Conservation (phyloP, 2,888 invertebrate species). For the Sesia bembeciformis region DNA sequence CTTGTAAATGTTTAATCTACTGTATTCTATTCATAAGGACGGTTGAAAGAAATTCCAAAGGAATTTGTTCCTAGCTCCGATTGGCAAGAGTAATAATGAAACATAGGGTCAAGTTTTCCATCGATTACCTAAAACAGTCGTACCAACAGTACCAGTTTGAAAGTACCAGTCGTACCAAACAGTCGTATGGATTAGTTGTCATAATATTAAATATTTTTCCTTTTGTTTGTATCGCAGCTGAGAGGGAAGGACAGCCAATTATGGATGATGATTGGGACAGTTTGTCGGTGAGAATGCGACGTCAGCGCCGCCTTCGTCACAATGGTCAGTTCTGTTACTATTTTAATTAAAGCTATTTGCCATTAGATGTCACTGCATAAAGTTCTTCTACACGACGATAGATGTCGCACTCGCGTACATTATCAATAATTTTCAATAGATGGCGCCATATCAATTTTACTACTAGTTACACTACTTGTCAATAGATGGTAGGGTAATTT, state of each 20-base stretch:
- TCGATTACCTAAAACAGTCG: no score
- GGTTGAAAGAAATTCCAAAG: no score
- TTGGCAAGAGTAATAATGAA: no score
- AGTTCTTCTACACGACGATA: background rate
- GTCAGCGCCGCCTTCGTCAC: constrained; percentile 71
- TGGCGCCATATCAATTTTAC: background rate
- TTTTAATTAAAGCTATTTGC: constrained; percentile 12
- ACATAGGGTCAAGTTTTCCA: no score
- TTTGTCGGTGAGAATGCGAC: constrained; percentile 82
- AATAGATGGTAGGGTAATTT: background rate
- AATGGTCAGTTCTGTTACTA: constrained; percentile 41
- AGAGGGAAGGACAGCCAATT: constrained; percentile 75
- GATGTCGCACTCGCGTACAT: no score
- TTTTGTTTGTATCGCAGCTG: constrained; percentile 29
- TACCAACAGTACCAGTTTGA: no score
- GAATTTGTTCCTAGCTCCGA: no score
- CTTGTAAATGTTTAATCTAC: no score
- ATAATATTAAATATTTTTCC: no score
- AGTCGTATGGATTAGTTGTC: no score
- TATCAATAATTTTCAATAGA: constrained; percentile 1
- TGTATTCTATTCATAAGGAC: no score
- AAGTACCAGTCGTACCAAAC: no score
- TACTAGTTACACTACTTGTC: background rate
- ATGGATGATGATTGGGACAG: constrained; percentile 88
- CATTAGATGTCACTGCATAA: constrained; percentile 16